These are phyloP conservation scores for Strix aluco DNA, from an alignment of 2,113 vertebrate genomes.

Conservation along the genomic window DNA sequence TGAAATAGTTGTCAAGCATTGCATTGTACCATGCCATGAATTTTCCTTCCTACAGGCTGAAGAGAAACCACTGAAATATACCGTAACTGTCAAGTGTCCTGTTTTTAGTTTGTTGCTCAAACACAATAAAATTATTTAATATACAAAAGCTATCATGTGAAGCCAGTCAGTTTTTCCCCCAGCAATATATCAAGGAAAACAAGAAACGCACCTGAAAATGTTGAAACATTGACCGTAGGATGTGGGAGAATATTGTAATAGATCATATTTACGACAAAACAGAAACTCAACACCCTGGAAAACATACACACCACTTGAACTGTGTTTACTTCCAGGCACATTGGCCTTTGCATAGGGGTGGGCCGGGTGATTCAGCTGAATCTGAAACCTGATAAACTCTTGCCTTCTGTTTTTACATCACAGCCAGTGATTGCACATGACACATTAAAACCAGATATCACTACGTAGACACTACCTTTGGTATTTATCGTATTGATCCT, in stretches of 20 bases:
- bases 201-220: constrained; percentile 65
- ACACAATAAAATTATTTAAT: constrained; percentile 71
- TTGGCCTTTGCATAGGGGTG: constrained; percentile 67
- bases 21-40: background rate
- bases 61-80: constrained; percentile 21
- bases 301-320: constrained; percentile 54
- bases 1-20: constrained; percentile 17
- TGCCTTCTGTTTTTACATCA: constrained; percentile 66
- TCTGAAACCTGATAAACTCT: constrained; percentile 73
- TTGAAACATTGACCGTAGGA: constrained; percentile 53
- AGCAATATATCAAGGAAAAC: constrained; percentile 46
- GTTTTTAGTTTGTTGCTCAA: constrained; percentile 73
- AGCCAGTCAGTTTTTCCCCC: constrained; percentile 47
- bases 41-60: constrained; percentile 19
- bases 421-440: constrained; percentile 39
- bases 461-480: constrained; percentile 28
- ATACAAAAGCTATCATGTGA: constrained; percentile 55
- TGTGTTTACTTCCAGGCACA: constrained; percentile 66
- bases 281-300: constrained; percentile 70
- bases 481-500: constrained; percentile 41
- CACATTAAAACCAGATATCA: constrained; percentile 35
- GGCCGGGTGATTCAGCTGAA: constrained; percentile 65
- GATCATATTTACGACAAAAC: constrained; percentile 69
- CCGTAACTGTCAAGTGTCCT: constrained; percentile 30
- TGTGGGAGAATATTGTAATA: constrained; percentile 54